Evolutionary conservation across 2,113 vertebrate genomes (phyloP).

Genomic region (Petaurus breviceps): DNA sequence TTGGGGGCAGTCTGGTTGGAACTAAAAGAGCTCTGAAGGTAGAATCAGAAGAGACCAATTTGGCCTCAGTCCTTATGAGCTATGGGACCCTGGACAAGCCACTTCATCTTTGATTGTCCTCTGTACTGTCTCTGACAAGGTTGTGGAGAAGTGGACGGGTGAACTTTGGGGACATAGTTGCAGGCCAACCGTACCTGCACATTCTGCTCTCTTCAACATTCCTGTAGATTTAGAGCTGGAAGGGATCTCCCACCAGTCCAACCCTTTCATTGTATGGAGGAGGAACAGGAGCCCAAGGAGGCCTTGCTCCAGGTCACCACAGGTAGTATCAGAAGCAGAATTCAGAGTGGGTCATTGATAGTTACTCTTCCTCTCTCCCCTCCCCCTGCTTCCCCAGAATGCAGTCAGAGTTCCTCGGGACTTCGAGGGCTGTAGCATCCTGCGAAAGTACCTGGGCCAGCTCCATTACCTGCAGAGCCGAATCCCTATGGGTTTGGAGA

Average conservation of each 20-base stretch:
- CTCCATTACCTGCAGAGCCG: slow-evolving; percentile 98
- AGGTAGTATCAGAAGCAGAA: neutral
- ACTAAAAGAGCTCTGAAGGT: no score
- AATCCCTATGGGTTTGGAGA: slow-evolving; percentile 92
- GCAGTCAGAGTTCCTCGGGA: slow-evolving; percentile 94
- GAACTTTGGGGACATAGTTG: neutral
- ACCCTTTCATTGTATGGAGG: neutral
- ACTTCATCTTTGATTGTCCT: no score
- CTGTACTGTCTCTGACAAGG: no score
- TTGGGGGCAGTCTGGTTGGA: neutral
- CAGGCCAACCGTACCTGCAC: neutral
- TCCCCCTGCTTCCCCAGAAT: slow-evolving; percentile 73
- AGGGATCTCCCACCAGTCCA: neutral
- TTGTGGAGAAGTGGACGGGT: neutral
- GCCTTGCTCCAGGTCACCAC: neutral
- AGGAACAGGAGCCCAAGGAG: neutral
- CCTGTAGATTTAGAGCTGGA: neutral
- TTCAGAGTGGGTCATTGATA: neutral
- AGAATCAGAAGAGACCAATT: neutral
- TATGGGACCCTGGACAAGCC: no score
- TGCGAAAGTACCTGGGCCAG: slow-evolving; percentile 97
- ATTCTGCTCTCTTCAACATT: neutral
- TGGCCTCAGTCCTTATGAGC: neutral
- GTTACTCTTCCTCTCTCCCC: neutral
- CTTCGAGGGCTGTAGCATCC: slow-evolving; percentile 97